phyloP scores from a whole-genome alignment of 64 coral and sea anemone species.

The Acropora tenuis region DNA sequence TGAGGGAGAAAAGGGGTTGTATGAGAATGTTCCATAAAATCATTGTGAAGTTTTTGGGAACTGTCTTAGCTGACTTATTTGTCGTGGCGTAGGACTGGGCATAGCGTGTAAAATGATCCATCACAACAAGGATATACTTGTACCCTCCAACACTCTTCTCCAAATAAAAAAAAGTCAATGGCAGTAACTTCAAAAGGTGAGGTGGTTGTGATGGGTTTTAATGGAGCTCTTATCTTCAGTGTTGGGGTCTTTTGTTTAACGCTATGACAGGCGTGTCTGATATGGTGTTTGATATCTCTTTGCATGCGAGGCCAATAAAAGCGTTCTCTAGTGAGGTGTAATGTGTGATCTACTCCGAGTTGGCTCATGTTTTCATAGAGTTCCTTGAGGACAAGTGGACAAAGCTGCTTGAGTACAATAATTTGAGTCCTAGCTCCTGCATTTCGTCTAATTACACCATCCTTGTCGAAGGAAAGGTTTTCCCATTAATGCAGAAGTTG shows the following conservation, averaged over 20 bases:
- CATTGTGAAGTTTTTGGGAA: slow-evolving; percentile 11
- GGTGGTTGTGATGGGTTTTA: slow-evolving; percentile 18
- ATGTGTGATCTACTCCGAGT: slow-evolving; percentile 6
- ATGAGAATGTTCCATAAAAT: neutral
- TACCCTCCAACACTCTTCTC: slow-evolving; percentile 25
- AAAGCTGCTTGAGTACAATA: slow-evolving; percentile 2
- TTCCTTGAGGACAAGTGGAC: neutral
- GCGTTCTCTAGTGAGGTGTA: slow-evolving; percentile 25
- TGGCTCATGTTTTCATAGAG: slow-evolving; percentile 31
- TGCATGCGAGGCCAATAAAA: slow-evolving; percentile 45
- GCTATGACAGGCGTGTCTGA: slow-evolving; percentile 15
- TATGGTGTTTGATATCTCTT: slow-evolving; percentile 21
- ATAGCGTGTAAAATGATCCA: slow-evolving; percentile 31
- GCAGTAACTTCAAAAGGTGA: slow-evolving; percentile 21
- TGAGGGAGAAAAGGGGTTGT: too few species aligned
- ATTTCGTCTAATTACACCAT: slow-evolving; percentile 11
- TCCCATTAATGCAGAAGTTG: slow-evolving; percentile 50
- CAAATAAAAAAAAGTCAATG: slow-evolving; percentile 32
- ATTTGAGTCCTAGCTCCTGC: slow-evolving; percentile 9
- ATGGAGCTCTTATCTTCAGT: slow-evolving; percentile 25
- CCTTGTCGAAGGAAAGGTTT: slow-evolving; percentile 11
- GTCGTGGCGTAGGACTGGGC: slow-evolving; percentile 20
- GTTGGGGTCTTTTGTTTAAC: slow-evolving; percentile 11
- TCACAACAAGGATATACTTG: slow-evolving; percentile 21
- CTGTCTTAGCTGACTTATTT: slow-evolving; percentile 46